phyloP scores from a whole-genome alignment of 2,888 invertebrate species.

The Falcaria lacertinaria region DNA sequence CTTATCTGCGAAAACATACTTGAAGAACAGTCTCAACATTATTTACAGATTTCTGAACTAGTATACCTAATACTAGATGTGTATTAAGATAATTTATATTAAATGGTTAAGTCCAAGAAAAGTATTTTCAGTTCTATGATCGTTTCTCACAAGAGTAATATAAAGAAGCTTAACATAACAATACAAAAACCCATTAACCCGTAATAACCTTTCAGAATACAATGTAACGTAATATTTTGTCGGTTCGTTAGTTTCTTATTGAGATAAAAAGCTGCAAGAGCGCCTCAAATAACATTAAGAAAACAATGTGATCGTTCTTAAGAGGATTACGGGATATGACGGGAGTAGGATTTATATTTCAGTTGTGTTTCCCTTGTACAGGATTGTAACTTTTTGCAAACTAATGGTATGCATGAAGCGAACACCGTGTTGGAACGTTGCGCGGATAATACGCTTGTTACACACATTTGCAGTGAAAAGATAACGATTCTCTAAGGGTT shows the following conservation, averaged over 20 bases:
- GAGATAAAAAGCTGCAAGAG: constrained; percentile 3
- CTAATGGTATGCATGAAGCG: neutral
- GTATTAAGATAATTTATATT: no score
- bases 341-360: neutral
- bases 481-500: no score
- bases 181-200: neutral
- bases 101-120: no score
- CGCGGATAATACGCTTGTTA: no score
- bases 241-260: constrained; percentile 4
- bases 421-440: neutral
- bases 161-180: neutral
- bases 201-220: neutral
- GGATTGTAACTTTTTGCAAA: neutral
- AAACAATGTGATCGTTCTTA: constrained; percentile 31
- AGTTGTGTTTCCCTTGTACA: neutral
- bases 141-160: neutral
- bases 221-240: neutral
- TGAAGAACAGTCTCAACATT: no score
- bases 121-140: neutral
- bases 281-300: constrained; percentile 6
- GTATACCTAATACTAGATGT: no score
- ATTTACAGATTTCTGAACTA: no score
- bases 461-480: no score
- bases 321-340: constrained; percentile 15
- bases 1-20: no score